Percentiles rank a stretch among this genome's conserved stretches.
Evolutionary conservation across 2,888 invertebrate genomes (phyloP).

Genomic region (Epirrhoe alternata): DNA sequence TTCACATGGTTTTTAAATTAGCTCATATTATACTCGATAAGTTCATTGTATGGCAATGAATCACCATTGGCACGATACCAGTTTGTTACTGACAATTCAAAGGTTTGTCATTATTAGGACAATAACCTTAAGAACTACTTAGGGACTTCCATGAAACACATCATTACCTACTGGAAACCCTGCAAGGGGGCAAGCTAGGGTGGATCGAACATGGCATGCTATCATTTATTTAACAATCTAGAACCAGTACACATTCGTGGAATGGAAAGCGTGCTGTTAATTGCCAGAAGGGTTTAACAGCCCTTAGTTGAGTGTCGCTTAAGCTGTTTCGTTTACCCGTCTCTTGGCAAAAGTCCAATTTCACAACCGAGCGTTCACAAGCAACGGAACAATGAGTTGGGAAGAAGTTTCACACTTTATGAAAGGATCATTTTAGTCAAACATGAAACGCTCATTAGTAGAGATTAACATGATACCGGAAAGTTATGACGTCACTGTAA

Average conservation of each 20-base stretch:
- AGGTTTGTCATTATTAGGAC: neutral
- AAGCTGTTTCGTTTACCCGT: constrained; percentile 41
- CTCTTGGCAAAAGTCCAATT: constrained; percentile 47
- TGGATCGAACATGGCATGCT: constrained; percentile 10
- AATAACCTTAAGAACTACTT: constrained; percentile 4
- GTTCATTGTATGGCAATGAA: neutral
- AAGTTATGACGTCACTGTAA: constrained; percentile 1
- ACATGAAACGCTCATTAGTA: constrained; percentile 1
- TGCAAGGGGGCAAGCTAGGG: constrained; percentile 11
- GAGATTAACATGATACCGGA: neutral
- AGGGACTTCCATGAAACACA: constrained; percentile 15
- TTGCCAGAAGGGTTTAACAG: constrained; percentile 42
- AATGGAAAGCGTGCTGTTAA: constrained; percentile 39
- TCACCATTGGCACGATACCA: neutral
- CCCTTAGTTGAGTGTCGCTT: constrained; percentile 32
- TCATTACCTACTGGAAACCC: constrained; percentile 16
- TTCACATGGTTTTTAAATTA: constrained; percentile 8
- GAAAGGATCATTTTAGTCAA: constrained; percentile 1
- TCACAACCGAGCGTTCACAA: constrained; percentile 42
- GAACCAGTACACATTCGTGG: constrained; percentile 26
- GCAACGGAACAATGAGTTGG: constrained; percentile 39
- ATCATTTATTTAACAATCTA: constrained; percentile 25
- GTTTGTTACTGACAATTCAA: neutral
- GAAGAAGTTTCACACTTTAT: constrained; percentile 16
- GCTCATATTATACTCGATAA: neutral